These are phyloP conservation scores for Eupeodes latifasciatus DNA, from an alignment of 2,888 invertebrate genomes.

Conservation along the genomic window DNA sequence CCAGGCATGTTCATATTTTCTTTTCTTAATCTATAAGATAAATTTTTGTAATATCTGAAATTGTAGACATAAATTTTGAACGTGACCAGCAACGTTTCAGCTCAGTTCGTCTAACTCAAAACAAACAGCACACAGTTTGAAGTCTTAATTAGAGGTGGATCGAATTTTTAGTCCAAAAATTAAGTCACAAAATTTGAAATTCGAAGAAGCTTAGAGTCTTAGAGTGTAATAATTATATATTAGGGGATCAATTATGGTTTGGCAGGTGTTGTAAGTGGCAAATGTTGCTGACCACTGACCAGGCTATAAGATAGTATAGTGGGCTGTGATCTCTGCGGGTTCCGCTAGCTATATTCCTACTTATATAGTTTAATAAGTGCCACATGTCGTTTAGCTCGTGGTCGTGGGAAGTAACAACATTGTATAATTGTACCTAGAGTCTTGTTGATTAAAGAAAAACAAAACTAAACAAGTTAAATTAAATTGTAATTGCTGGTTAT, in stretches of 20 bases:
- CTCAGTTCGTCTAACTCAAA: neutral
- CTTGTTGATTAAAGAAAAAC: neutral
- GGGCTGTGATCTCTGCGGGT: slow-evolving; percentile 8
- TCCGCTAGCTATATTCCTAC: neutral
- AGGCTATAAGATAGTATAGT: neutral
- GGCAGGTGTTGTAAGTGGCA: slow-evolving; percentile 64
- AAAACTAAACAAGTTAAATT: slow-evolving; percentile 23
- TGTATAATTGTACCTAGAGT: neutral
- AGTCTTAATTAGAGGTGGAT: slow-evolving; percentile 51
- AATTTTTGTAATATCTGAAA: slow-evolving; percentile 45
- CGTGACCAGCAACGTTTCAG: neutral
- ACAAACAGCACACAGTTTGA: slow-evolving; percentile 51
- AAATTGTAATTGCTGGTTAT: slow-evolving; percentile 38
- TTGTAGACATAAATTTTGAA: slow-evolving; percentile 32
- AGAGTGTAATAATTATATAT: neutral
- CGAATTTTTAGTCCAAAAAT: slow-evolving; percentile 55
- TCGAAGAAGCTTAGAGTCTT: slow-evolving; percentile 49
- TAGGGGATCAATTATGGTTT: slow-evolving; percentile 56
- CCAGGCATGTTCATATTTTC: slow-evolving; percentile 18
- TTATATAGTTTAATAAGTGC: neutral
- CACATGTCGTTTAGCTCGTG: slow-evolving; percentile 50
- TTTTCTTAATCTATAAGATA: slow-evolving; percentile 4
- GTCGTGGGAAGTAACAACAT: slow-evolving; percentile 66
- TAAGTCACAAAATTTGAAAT: slow-evolving; percentile 43
- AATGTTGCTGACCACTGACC: neutral